Base-by-base conservation (phyloP, 1,140 invertebrate genomes). In the Anadara kagoshimensis region DNA sequence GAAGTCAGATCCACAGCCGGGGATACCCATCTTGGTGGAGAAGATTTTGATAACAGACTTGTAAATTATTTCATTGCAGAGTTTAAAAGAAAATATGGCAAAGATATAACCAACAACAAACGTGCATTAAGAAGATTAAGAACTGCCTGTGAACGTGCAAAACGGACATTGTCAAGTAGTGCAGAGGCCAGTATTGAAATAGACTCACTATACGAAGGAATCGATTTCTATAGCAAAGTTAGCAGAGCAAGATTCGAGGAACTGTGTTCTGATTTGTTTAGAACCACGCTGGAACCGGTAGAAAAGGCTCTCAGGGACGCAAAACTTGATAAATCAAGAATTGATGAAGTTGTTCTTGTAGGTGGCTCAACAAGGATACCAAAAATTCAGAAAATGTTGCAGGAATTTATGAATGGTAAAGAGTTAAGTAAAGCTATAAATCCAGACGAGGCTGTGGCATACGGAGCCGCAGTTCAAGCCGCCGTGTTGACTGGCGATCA, bases 361-460 rank as follows among this genome's bases (percentile, higher is more conserved):
- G 97, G 97, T 78, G 98, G 97, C 51, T 99, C 97, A 20, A 98
- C 97, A 47, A 94, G 97, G 90, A 99, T 99, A 81, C 97, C 97
- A 43, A 98, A 98, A 89, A 95, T 99, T 62, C 97, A 99, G 90
- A 97, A 97, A 85, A 90, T 97, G 61, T 90, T 98, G 58, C 94
- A 96, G 85, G 95, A 97, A 87, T 97, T 97, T 91, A 73, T 36
- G 29, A 36, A 36, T 36, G 29, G 29, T 36, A 36, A 36, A 36
- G 29, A 36, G 7, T 7, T 36, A 36, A 36, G 29, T 7, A 36
- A 36, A 7, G 29, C 29, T 36, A 36, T 36, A 3, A 36, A 36
- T 36, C 29, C 29, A 36, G 29, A 36, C 29, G 29, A 36, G 29
- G 29, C 29, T 12, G 93, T 94, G 0, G 94, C 94, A 3, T 94